Percentiles rank a stretch among this genome's conserved stretches.
Evolutionary conservation across 2,797 vertebrate species (phyloP).

Genomic region (Aulostomus chinensis): DNA sequence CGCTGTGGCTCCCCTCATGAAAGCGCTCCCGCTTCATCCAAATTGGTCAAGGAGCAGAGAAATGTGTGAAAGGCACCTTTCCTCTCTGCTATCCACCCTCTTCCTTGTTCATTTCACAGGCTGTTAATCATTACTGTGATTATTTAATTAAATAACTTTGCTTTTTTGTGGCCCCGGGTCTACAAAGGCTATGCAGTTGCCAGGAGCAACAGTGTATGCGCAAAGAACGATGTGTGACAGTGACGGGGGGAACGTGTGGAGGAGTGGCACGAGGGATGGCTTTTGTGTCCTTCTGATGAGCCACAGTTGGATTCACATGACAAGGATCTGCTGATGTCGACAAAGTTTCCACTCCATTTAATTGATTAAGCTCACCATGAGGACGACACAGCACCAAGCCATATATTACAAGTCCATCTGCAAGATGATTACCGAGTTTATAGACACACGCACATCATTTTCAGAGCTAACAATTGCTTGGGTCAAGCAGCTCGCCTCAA

Average conservation of each 20-base stretch:
- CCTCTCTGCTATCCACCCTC: conserved; percentile 40
- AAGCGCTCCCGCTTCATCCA: conserved; percentile 34
- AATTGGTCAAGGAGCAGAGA: conserved; percentile 40
- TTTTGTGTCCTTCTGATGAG: conserved; percentile 69
- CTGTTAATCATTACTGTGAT: conserved; percentile 69
- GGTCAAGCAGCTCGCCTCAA: conserved; percentile 25
- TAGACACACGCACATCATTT: conserved; percentile 14
- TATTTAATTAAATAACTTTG: conserved; percentile 66
- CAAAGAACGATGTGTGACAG: conserved; percentile 21
- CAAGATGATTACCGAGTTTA: conserved; percentile 54
- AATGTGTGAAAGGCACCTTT: conserved; percentile 62
- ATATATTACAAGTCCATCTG: conserved; percentile 85
- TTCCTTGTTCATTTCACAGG: conserved; percentile 72
- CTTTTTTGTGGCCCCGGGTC: conserved; percentile 20
- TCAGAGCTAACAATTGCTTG: conserved; percentile 11
- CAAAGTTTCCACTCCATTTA: conserved; percentile 82
- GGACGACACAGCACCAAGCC: conserved; percentile 69
- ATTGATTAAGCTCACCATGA: conserved; percentile 82
- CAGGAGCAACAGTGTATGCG: conserved; percentile 34
- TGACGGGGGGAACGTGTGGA: conserved; percentile 36
- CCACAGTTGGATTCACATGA: conserved; percentile 79
- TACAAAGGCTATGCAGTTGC: conserved; percentile 38
- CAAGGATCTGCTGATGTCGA: conserved; percentile 83
- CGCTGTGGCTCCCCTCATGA: conserved; percentile 8
- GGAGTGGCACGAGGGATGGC: conserved; percentile 22